Evolutionary conservation across 2,113 vertebrate genomes (phyloP).

Genomic region (Gambusia holbrooki): DNA sequence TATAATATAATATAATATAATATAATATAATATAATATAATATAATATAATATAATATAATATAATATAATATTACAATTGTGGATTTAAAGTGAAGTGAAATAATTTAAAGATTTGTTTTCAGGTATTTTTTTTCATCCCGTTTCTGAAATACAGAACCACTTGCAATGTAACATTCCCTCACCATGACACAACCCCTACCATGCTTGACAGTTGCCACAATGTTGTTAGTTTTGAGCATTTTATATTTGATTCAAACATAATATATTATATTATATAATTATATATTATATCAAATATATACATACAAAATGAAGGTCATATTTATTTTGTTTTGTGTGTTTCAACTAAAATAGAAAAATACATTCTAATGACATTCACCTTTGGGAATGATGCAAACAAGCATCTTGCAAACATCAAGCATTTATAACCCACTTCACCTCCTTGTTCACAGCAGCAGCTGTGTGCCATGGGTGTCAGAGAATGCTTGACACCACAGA

Average conservation of each 20-base stretch:
- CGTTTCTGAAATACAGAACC: neutral
- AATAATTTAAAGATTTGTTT: neutral
- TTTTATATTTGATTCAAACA: neutral
- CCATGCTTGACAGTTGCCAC: neutral
- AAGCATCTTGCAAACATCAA: neutral
- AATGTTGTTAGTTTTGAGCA: neutral
- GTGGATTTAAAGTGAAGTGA: neutral
- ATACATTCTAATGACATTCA: neutral
- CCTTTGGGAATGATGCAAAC: neutral
- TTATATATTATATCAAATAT: neutral
- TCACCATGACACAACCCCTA: neutral
- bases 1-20: no score
- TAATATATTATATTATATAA: no score
- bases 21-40: no score
- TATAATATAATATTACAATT: no score
- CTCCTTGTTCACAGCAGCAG: neutral
- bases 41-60: no score
- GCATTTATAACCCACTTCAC: conserved; percentile 6
- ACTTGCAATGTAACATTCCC: no score
- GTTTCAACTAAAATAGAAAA: neutral
- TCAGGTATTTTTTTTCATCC: neutral
- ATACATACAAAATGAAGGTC: no score
- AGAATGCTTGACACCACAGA: conserved; percentile 8
- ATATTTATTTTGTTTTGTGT: neutral
- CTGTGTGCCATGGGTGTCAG: conserved; percentile 18